Base-by-base conservation (phyloP, 2,113 vertebrate genomes). In the Campylomormyrus numenius region DNA sequence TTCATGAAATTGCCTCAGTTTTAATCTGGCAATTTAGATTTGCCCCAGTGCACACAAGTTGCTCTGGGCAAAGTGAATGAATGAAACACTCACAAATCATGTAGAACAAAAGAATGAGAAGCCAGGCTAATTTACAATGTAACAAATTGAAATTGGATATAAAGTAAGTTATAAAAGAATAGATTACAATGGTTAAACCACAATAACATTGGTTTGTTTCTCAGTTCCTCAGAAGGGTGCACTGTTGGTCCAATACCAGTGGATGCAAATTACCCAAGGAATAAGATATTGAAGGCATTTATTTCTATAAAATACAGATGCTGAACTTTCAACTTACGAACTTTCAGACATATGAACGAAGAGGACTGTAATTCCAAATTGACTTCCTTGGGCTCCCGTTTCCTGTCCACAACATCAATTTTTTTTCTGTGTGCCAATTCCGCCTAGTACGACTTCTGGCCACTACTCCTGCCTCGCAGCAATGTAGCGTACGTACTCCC, bases 61-160 rank as follows among this genome's bases (percentile, higher is more conserved):
- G 92, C 91, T 95, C 92, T 91, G 91, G 91, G 88, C 92, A 91
- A 91, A 92, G 92, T 92, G 39, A 35, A 89, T 48, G 87, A 88
- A 88, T 58, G 56, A 66, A 88, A 46, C 46, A 19, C 45, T 85
- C 46, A 85, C 19, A 85, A n/a, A 49, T 9, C 88, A 31, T 46
- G 46, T 27, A 24, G 15, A 92, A 93, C 45, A 27, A 91, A 85
- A 91, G 91, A 91, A 91, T 87, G 92, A 89, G 90, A 52, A 84
- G 93, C 53, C 21, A 91, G 93, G 62, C 94, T 92, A 91, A 93
- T 94, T 93, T 90, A 94, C 94, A 89, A 90, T 88, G 90, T 92
- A 94, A 93, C 93, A 94, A 94, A 95, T 94, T 94, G 92, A 91
- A 94, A 95, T 94, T 94, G 52, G 58, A 91, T 39, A 46, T 31